Percentiles rank a stretch among this genome's conserved stretches.
Conservation (phyloP, 2,113 vertebrate species). For the Callopanchax toddi region DNA sequence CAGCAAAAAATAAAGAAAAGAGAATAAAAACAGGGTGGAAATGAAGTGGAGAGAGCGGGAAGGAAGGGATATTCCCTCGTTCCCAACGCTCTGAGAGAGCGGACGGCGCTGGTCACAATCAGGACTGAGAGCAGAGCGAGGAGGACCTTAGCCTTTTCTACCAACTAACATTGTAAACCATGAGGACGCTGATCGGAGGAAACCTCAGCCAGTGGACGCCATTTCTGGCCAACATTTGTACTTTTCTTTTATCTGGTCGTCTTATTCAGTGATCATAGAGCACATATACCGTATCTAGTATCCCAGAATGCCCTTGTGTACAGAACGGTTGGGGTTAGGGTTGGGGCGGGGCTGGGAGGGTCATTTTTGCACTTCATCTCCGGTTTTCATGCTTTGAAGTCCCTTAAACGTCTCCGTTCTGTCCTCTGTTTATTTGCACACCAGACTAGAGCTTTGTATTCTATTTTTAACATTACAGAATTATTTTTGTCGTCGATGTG, state of each 20-base stretch:
- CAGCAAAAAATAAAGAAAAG: slow-evolving; percentile 5
- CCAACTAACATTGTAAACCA: slow-evolving; percentile 61
- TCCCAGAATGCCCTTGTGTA: slow-evolving; percentile 68
- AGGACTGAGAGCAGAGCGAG: slow-evolving; percentile 58
- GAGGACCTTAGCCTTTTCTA: slow-evolving; percentile 49
- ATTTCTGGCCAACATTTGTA: slow-evolving; percentile 63
- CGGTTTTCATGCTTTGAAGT: slow-evolving; percentile 80
- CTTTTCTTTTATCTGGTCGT: slow-evolving; percentile 54
- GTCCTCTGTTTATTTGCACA: slow-evolving; percentile 84
- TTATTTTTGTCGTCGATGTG: slow-evolving; percentile 82
- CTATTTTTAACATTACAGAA: slow-evolving; percentile 84
- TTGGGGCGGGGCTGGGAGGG: slow-evolving; percentile 14
- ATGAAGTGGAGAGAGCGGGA: slow-evolving; percentile 47
- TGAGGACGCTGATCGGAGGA: slow-evolving; percentile 42
- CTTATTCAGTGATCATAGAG: slow-evolving; percentile 67
- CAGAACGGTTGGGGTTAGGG: slow-evolving; percentile 56
- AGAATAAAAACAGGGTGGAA: slow-evolving; percentile 9
- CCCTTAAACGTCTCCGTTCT: slow-evolving; percentile 77
- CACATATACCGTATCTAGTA: slow-evolving; percentile 66
- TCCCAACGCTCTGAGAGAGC: slow-evolving; percentile 74
- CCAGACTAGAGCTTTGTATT: slow-evolving; percentile 82
- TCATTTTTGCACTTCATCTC: slow-evolving; percentile 81
- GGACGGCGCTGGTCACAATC: slow-evolving; percentile 81
- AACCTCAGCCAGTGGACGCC: slow-evolving; percentile 72
- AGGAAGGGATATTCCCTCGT: slow-evolving; percentile 69